phyloP scores from a whole-genome alignment of 2,888 invertebrate genomes.

The Choreutis nemorana region DNA sequence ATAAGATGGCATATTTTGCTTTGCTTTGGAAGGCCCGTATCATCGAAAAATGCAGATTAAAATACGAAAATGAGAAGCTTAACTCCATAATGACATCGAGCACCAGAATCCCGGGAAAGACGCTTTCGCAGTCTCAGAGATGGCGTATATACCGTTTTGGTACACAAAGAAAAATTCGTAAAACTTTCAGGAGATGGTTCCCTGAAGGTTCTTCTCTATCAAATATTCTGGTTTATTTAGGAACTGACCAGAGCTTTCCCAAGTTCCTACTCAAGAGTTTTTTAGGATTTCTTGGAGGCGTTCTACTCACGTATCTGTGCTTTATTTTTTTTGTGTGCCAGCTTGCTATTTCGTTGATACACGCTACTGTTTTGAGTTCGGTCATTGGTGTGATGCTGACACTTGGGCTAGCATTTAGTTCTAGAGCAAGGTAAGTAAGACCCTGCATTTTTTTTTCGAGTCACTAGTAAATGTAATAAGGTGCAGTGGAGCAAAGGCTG shows the following conservation, averaged over 20 bases:
- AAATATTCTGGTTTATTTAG: conserved; percentile 28
- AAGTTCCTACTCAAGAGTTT: conserved; percentile 71
- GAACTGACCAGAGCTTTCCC: conserved; percentile 53
- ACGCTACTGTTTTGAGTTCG: conserved; percentile 69
- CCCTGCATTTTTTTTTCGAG: too few relatives aligned
- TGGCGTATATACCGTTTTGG: conserved; percentile 50
- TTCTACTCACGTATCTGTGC: conserved; percentile 70
- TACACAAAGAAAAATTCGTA: conserved; percentile 36
- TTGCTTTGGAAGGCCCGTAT: conserved; percentile 63
- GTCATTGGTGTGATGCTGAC: conserved; percentile 70
- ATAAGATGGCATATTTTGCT: conserved; percentile 63
- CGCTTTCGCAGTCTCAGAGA: conserved; percentile 46
- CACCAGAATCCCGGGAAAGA: conserved; percentile 40
- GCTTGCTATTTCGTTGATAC: conserved; percentile 66
- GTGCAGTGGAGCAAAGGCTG: too few relatives aligned
- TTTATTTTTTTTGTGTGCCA: conserved; percentile 74
- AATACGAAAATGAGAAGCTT: conserved; percentile 66
- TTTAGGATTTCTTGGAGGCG: conserved; percentile 71
- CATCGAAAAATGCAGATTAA: conserved; percentile 50
- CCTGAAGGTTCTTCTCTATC: conserved; percentile 40
- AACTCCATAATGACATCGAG: conserved; percentile 54
- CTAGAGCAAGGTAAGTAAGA: conserved; percentile 36
- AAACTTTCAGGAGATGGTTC: conserved; percentile 33
- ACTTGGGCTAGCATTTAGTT: conserved; percentile 73
- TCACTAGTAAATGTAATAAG: too few relatives aligned